phyloP scores from a whole-genome alignment of 2,113 vertebrate species.

The Epinephelus cyanopodus region DNA sequence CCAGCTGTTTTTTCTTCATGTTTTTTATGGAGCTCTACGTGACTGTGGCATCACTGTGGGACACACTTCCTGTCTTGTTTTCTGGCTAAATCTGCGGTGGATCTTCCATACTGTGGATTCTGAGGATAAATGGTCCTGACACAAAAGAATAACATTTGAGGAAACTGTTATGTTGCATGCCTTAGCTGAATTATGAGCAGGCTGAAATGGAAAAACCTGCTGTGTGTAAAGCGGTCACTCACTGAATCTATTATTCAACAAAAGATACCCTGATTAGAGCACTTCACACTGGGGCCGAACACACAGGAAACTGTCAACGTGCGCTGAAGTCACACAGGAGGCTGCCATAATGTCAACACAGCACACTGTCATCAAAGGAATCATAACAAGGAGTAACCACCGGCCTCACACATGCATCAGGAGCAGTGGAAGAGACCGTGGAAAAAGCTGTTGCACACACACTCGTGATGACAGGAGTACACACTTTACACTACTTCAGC shows the following conservation, averaged over 20 bases:
- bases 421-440: background rate
- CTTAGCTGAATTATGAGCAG: conserved; percentile 48
- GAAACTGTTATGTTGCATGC: conserved; percentile 41
- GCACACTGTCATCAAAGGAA: conserved; percentile 43
- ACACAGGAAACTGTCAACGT: conserved; percentile 58
- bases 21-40: conserved; percentile 5
- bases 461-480: conserved; percentile 18
- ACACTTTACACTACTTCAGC: background rate
- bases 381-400: conserved; percentile 43
- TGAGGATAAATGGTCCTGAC: conserved; percentile 44
- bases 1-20: conserved; percentile 24
- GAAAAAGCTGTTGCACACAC: conserved; percentile 8
- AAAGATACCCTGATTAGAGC: conserved; percentile 59
- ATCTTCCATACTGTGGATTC: conserved; percentile 15
- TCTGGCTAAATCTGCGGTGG: conserved; percentile 8
- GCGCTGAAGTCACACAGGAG: conserved; percentile 41
- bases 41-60: conserved; percentile 26
- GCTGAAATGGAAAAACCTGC: conserved; percentile 67
- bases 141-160: conserved; percentile 59
- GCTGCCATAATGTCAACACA: conserved; percentile 43
- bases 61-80: conserved; percentile 33
- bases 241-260: conserved; percentile 59
- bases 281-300: conserved; percentile 46
- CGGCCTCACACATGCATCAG: conserved; percentile 3
- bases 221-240: conserved; percentile 53